Percentiles rank a stretch among this genome's conserved stretches.
Evolutionary conservation across 2,888 invertebrate species (phyloP).

Genomic region (Andrena camellia): DNA sequence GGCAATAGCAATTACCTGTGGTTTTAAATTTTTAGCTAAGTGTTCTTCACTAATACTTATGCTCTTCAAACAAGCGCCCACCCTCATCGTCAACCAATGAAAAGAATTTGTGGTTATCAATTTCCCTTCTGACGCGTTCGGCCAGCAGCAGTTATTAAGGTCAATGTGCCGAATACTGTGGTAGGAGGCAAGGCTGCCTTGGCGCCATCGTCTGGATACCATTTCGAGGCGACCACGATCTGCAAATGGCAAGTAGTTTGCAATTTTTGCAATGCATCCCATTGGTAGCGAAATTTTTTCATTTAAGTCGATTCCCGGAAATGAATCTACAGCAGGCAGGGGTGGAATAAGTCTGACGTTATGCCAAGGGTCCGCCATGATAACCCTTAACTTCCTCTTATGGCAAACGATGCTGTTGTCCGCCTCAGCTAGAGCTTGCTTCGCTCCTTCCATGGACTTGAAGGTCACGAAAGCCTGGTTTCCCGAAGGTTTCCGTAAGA

Average conservation of each 20-base stretch:
- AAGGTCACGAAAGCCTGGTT: neutral
- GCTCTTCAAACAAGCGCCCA: neutral
- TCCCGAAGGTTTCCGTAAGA: neutral
- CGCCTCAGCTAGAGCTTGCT: neutral
- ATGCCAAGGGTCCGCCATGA: neutral
- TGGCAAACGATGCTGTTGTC: neutral
- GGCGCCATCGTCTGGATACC: neutral
- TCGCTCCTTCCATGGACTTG: neutral
- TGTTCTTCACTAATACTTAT: neutral
- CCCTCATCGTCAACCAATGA: neutral
- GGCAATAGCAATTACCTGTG: neutral
- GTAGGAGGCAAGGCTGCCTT: neutral
- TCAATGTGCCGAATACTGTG: neutral
- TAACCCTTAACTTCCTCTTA: neutral
- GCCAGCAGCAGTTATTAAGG: neutral
- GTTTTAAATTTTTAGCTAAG: neutral
- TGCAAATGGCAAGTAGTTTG: neutral
- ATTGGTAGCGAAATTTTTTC: neutral
- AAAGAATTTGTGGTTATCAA: neutral
- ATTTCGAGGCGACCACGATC: neutral
- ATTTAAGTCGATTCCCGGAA: neutral
- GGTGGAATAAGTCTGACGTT: neutral
- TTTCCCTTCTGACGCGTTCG: neutral
- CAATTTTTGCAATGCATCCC: neutral
- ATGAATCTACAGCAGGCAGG: accelerated